A percentile compares a stretch with the other conserved stretches of the same genome.
phyloP scores from a whole-genome alignment of 2,888 invertebrate species.

The Leistus spinibarbis region DNA sequence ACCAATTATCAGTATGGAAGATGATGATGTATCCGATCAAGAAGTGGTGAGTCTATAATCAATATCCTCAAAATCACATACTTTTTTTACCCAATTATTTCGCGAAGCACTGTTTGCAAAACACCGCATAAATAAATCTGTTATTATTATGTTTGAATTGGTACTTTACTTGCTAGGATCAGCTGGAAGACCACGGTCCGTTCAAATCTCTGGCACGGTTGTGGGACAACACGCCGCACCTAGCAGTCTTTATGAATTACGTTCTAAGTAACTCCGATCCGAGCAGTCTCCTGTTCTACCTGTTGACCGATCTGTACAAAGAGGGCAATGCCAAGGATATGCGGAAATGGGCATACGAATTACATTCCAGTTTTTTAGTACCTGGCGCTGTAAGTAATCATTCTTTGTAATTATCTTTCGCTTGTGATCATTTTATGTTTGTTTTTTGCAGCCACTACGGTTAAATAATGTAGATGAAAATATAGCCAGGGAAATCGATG shows the following conservation, averaged over 20 bases:
- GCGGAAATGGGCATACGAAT: constrained; percentile 98
- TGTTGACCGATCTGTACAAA: constrained; percentile 90
- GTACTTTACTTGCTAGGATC: constrained; percentile 62
- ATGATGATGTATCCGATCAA: constrained; percentile 89
- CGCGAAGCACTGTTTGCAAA: neutral
- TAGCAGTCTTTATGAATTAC: constrained; percentile 94
- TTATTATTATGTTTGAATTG: constrained; percentile 5
- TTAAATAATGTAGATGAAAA: constrained; percentile 83
- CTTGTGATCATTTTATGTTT: neutral
- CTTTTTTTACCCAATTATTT: neutral
- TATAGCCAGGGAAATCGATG: constrained; percentile 88
- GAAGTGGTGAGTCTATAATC: constrained; percentile 67
- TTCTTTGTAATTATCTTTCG: neutral
- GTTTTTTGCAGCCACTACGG: constrained; percentile 75
- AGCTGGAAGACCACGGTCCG: constrained; percentile 83
- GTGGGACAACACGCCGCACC: constrained; percentile 85
- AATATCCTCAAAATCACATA: neutral
- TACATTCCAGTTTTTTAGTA: constrained; percentile 93
- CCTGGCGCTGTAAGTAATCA: constrained; percentile 76
- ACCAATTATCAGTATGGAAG: constrained; percentile 94
- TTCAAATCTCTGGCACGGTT: constrained; percentile 85
- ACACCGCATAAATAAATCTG: neutral
- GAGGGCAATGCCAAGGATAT: constrained; percentile 86
- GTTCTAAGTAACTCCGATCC: constrained; percentile 82
- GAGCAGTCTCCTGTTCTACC: constrained; percentile 72